Evolutionary conservation across 2,888 invertebrate genomes (phyloP), one percentile per base, ranked within the genome.

Genomic region (Andricus quercusramuli): DNA sequence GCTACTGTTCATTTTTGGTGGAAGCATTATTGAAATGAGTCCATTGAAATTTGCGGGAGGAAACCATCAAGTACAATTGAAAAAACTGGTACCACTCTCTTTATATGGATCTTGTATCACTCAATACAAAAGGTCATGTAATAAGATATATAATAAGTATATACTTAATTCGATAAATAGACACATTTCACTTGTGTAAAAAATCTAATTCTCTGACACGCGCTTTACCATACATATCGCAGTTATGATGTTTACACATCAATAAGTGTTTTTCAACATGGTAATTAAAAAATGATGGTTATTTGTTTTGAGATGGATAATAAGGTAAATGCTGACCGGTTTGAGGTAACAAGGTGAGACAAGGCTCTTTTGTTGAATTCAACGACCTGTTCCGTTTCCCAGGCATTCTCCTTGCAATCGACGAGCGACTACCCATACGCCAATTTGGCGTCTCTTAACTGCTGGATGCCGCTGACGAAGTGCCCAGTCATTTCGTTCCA

Each of bases 401-500:
- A 74, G 56, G 22, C 74, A 74, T 56, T 74, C 74, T 70, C 70
- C 70, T n/a, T 70, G 70, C 70, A 70, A 47, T 70, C 51, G 56
- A 74, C 74, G n/a, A 56, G 74, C 70, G 51, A 74, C 56, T 70
- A 70, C 51, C 70, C 32, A 74, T 74, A 74, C 51, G 74, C 74
- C 74, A 56, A 74, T 56, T 74, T 74, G 74, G 74, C 51, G 56
- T 74, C 74, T 70, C 70, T 56, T 56, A 74, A 56, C 74, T 74
- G 74, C 20, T 74, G 51, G 74, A 74, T 56, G 74, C 74, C 74
- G 74, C 74, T 56, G 74, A 74, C 32, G 51, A 74, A 74, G 56
- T 74, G 74, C 74, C 74, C 56, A 56, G 74, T 74, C 74, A 74
- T 74, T 74, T 56, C 56, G 51, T 29, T 74, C 74, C 74, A 74